These are phyloP conservation scores for Drosophila phalerata DNA, from an alignment of 2,888 invertebrate species.

Conservation along the genomic window DNA sequence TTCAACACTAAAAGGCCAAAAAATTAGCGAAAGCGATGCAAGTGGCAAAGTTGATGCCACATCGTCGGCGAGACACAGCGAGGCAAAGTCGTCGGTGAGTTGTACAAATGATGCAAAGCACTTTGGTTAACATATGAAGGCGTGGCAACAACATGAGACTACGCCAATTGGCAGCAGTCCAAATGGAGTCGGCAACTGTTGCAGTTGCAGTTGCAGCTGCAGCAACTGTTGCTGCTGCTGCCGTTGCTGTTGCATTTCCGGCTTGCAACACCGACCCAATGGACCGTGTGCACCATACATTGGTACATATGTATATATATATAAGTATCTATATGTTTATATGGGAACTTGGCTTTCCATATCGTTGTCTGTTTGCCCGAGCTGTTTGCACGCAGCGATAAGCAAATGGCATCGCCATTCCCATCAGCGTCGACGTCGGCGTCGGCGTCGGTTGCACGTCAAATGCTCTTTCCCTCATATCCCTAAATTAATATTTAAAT, in stretches of 20 bases:
- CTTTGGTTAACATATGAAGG: constrained; percentile 32
- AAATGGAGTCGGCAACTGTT: background rate
- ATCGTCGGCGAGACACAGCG: constrained; percentile 45
- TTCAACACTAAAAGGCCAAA: constrained; percentile 78
- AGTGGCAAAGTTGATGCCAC: constrained; percentile 28
- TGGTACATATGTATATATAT: background rate
- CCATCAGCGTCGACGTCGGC: constrained; percentile 14
- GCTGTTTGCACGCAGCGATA: constrained; percentile 59
- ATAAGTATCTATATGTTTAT: constrained; percentile 6
- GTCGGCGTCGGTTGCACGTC: constrained; percentile 38
- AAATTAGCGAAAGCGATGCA: constrained; percentile 65
- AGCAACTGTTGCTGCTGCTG: background rate
- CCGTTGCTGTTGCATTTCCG: constrained; percentile 19
- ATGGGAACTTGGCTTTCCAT: constrained; percentile 37
- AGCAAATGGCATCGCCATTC: constrained; percentile 38
- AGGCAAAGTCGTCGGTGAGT: constrained; percentile 80
- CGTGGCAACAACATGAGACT: constrained; percentile 4
- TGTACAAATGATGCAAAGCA: constrained; percentile 20
- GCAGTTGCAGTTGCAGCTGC: constrained; percentile 4
- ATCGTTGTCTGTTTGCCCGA: constrained; percentile 42
- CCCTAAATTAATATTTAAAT: constrained; percentile 79
- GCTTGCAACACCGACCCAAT: constrained; percentile 5
- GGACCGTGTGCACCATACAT: background rate
- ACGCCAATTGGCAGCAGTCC: constrained; percentile 9
- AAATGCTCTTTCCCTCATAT: constrained; percentile 52